These are phyloP conservation scores for Bicyclus anynana DNA, from an alignment of 1,140 invertebrate genomes.

Conservation along the genomic window DNA sequence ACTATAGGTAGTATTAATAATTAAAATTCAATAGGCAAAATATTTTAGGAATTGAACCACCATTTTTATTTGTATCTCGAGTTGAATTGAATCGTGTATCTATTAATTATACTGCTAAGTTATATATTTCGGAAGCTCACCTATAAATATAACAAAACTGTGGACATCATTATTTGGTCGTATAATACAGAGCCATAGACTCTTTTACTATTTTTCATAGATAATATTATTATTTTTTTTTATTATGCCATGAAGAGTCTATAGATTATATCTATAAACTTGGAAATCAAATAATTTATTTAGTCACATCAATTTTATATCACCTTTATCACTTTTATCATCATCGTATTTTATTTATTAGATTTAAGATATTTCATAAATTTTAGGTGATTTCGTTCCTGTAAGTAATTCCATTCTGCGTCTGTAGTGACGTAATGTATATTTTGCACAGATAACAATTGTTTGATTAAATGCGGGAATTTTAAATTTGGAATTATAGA, in stretches of 20 bases:
- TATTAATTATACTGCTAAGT: slow-evolving; percentile 34
- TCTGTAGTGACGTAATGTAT: too few species aligned
- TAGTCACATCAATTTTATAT: too few species aligned
- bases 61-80: slow-evolving; percentile 75
- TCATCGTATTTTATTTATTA: too few species aligned
- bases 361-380: too few species aligned
- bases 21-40: slow-evolving; percentile 51
- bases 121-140: neutral
- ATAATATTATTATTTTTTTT: neutral
- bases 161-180: slow-evolving; percentile 12
- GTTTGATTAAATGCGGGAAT: too few species aligned
- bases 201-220: slow-evolving; percentile 14
- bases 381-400: too few species aligned
- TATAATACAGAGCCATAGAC: slow-evolving; percentile 24
- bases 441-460: too few species aligned
- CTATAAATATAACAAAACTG: neutral
- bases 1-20: slow-evolving; percentile 28
- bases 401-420: too few species aligned
- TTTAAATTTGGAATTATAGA: too few species aligned
- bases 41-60: slow-evolving; percentile 65
- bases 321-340: too few species aligned
- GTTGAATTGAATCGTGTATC: slow-evolving; percentile 71
- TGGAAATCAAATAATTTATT: too few species aligned
- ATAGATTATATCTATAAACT: too few species aligned
- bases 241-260: neutral